Base-by-base conservation (phyloP, 2,113 vertebrate species). In the Chaetura pelagica region DNA sequence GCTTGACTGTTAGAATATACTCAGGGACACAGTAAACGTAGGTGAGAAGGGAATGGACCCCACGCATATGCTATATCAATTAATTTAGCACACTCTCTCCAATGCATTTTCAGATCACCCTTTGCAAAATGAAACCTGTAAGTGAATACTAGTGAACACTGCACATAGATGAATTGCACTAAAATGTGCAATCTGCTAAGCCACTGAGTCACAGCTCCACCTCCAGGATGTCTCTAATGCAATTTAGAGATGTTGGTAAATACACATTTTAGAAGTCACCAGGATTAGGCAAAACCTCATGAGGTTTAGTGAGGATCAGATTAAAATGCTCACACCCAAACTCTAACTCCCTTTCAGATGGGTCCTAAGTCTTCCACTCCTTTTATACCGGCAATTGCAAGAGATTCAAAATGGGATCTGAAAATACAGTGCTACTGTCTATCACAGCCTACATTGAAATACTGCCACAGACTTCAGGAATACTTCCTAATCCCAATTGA, bases 71-170 rank as follows among this genome's bases (percentile, higher is more conserved):
- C 59, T 69, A 23, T 26, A 84, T 34, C 63, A 44, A 84, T 58
- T 77, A 66, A 57, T 26, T 78, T 94, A 58, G 7, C 73, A 59
- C 42, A 67, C 55, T 71, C 55, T 27, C n/a, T 72, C 68, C n/a
- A 11, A 32, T 81, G 61, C 34, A 59, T 81, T 89, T 91, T 78
- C 34, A 89, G 21, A 84, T 91, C 64, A 67, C 68, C 34, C 42
- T 81, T 93, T 2, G 2, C 77, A 51, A 78, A 69, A n/a, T 44
- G 57, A 84, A 89, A 51, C 48, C 61, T 59, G 18, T 42, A 89
- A 81, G 38, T 23, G 52, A 89, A 66, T n/a, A 64, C 6, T 46
- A n/a, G 62, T 5, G 6, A 84, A 69, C 11, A 22, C 10, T 63
- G 34, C 51, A 59, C 0, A 0, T 1, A 78, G 15, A 63, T 67